These are phyloP conservation scores for Megalops cyprinoides DNA, from an alignment of 2,797 vertebrate genomes.

Conservation along the genomic window DNA sequence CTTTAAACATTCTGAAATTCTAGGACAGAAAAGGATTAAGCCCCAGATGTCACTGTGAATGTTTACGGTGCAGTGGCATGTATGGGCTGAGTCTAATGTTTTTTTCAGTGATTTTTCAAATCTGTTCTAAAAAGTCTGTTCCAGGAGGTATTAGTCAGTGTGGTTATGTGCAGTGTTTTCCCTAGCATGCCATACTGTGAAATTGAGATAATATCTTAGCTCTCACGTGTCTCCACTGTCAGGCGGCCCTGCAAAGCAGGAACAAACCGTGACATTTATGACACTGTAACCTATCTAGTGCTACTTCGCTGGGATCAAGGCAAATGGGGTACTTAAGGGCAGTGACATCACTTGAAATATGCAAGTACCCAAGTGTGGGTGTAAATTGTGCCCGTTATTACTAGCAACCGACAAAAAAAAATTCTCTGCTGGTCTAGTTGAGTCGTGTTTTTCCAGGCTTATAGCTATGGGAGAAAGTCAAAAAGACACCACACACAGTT, in stretches of 20 bases:
- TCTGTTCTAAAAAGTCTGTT: not conserved
- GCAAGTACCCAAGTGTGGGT: not conserved
- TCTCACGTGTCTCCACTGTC: too few relatives aligned
- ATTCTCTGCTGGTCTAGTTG: not conserved
- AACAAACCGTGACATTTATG: too few relatives aligned
- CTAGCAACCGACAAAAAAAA: too few relatives aligned
- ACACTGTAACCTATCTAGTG: too few relatives aligned
- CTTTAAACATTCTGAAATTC: conserved; percentile 24
- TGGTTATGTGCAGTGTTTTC: too few relatives aligned
- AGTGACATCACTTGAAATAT: too few relatives aligned
- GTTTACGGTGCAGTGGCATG: not conserved
- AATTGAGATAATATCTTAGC: too few relatives aligned
- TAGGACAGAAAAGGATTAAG: not conserved
- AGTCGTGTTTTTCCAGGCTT: not conserved
- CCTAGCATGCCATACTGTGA: too few relatives aligned
- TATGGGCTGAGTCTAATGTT: not conserved
- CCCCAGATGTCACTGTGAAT: not conserved
- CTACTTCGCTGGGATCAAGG: too few relatives aligned
- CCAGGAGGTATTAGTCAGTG: not conserved
- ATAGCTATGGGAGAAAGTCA: not conserved
- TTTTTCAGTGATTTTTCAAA: not conserved
- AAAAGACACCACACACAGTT: not conserved
- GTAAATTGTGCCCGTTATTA: not conserved
- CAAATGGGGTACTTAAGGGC: too few relatives aligned
- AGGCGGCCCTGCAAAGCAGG: too few relatives aligned